Base-by-base conservation (phyloP, 2,797 vertebrate genomes). In the Halcyon chelicuti region DNA sequence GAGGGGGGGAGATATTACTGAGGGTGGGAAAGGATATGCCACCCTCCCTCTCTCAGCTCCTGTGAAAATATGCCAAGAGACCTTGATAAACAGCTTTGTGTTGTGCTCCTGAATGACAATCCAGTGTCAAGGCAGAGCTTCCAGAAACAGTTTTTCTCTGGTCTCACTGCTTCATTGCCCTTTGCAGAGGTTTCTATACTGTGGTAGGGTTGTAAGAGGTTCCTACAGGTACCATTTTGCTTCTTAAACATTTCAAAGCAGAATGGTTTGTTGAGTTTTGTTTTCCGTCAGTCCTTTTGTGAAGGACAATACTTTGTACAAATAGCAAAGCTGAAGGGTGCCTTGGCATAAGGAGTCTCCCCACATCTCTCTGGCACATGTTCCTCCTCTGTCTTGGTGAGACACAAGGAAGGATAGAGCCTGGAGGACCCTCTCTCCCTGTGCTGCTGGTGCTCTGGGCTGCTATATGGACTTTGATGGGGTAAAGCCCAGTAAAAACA, bases 171-270 rank as follows among this genome's bases (percentile, higher is more conserved):
- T 97, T 97, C 96, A 88, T 23, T 91, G 95, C 87, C 89, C 39
- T 42, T 19, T 96, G 90, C 94, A 82, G 68, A 47, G 14, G 80
- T 94, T 96, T 86, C 95, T 97, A 94, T 96, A 84, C 97, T 97
- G 95, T 88, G 86, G 93, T 23, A 98, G 98, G 97, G 97, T 97
- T 97, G 31, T 29, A 96, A 87, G 97, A 98, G 97, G 97, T 95
- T 97, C 94, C 95, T 97, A 90, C 96, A 98, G 93, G 97, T 96
- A 96, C 96, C 55, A 63, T 98, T 98, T 98, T 94, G 93, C 97
- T 97, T 98, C 97, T 98, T 98, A 97, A 98, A 98, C 89, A 95
- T 97, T 97, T 98, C 96, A 96, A 98, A 97, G 95, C 96, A 91
- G 88, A 94, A 88, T 78, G 70, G 93, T 40, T 33, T 47, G 16